Evolutionary conservation across 2,113 vertebrate species (phyloP), one percentile per base, ranked within the genome.

Genomic region (Protobothrops mucrosquamatus): DNA sequence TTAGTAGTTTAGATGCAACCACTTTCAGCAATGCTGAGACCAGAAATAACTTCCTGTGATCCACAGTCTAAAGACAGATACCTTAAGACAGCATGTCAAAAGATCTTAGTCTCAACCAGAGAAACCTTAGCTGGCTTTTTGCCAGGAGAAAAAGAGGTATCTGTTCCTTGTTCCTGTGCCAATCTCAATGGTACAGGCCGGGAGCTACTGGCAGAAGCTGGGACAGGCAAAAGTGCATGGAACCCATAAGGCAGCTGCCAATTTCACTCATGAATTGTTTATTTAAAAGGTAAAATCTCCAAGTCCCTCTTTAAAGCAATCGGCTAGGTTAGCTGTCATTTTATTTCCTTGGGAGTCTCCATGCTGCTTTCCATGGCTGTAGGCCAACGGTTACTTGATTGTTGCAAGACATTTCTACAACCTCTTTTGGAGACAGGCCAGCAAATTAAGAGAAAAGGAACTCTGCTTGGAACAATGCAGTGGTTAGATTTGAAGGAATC

Each of bases 281-380:
- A 96, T 97, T 97, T 96, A 96, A 96, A 96, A 97, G 91, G 85
- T 9, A 0, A 29, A 90, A 87, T 29, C 90, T 95, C 93, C 92
- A 39, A 81, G 1, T 29, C 55, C 24, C 85, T 22, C 3, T 1
- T 1, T 64, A 89, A 92, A 90, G 93, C 91, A 23, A 20, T 43
- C 12, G 91, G 94, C 94, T 96, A 69, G 92, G 91, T 93, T 14
- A 52, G 7, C 89, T 94, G 89, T 92, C 93, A 69, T 29, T 93
- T 91, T 95, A 89, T 23, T 54, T 55, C 93, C 89, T 92, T 90
- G 46, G 89, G 93, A 93, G 43, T 55, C 22, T 24, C 64, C 29
- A 34, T 54, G 91, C 24, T 56, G 46, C 89, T 88, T 95, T 94
- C 89, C 89, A 85, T 89, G 64, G 89, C 85, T 61, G 54, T 0